These are phyloP conservation scores for Drosophila obscura DNA, from an alignment of 1,140 invertebrate species.

Conservation along the genomic window DNA sequence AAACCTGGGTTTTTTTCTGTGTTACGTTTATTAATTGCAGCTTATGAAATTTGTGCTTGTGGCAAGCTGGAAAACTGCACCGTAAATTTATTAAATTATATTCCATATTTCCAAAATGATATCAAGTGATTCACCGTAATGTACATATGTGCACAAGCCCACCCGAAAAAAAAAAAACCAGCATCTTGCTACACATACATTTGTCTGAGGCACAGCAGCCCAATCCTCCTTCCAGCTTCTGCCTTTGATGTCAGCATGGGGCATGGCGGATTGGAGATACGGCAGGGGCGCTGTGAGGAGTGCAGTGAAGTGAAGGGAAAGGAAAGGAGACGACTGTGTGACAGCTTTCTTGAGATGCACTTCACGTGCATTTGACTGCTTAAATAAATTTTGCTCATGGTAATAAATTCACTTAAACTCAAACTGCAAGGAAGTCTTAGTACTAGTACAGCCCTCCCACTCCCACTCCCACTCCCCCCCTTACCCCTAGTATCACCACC, in stretches of 20 bases:
- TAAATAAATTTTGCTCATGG: slow-evolving; percentile 81
- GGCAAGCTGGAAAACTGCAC: too few species aligned
- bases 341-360: slow-evolving; percentile 78
- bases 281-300: neutral
- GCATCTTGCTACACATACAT: slow-evolving; percentile 52
- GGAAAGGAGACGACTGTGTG: slow-evolving; percentile 32
- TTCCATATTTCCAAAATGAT: neutral
- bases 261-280: too few species aligned
- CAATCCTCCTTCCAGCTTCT: neutral
- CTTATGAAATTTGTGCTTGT: too few species aligned
- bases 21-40: too few species aligned
- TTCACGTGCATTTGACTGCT: slow-evolving; percentile 81
- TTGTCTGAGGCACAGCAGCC: slow-evolving; percentile 18
- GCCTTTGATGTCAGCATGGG: slow-evolving; percentile 5
- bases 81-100: too few species aligned
- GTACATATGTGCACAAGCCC: neutral
- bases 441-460: too few species aligned
- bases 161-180: slow-evolving; percentile 31
- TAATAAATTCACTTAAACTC: slow-evolving; percentile 81
- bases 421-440: slow-evolving; percentile 45
- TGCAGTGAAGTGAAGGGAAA: too few species aligned
- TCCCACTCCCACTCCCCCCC: too few species aligned
- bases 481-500: neutral
- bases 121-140: slow-evolving; percentile 14
- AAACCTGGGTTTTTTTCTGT: too few species aligned